Evolutionary conservation across 2,888 invertebrate species (phyloP).

Genomic region (Dastarcus helophoroides): DNA sequence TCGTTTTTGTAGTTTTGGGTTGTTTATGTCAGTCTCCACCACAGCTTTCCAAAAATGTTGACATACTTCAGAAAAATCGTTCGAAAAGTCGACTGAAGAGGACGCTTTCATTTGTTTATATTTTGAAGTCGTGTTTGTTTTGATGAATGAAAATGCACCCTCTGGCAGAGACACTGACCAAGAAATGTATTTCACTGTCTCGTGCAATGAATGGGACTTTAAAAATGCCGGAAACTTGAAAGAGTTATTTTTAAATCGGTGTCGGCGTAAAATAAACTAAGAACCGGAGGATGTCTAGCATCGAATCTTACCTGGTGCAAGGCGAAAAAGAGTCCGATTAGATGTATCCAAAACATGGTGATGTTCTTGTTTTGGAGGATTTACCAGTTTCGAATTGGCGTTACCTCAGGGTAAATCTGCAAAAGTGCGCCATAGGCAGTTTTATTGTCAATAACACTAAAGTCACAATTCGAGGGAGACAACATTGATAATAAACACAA

Average conservation of each 20-base stretch:
- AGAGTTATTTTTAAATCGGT: no score
- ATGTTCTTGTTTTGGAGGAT: slow-evolving; percentile 22
- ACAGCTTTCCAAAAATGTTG: no score
- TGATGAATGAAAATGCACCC: slow-evolving; percentile 4
- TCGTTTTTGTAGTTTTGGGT: no score
- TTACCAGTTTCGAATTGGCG: slow-evolving; percentile 34
- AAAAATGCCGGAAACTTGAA: slow-evolving; percentile 2
- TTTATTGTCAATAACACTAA: slow-evolving; percentile 14
- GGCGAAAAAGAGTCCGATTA: slow-evolving; percentile 30
- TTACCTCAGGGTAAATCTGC: slow-evolving; percentile 37
- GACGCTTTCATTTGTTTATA: slow-evolving; percentile 2
- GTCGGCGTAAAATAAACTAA: slow-evolving; percentile 3
- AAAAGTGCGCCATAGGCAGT: slow-evolving; percentile 38
- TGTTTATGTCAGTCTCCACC: no score
- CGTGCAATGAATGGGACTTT: slow-evolving; percentile 13
- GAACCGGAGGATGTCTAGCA: slow-evolving; percentile 9
- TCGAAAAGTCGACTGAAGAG: slow-evolving; percentile 9
- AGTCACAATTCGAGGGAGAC: slow-evolving; percentile 7
- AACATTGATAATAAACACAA: slow-evolving; percentile 3
- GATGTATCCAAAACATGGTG: slow-evolving; percentile 36
- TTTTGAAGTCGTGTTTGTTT: no score
- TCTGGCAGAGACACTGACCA: slow-evolving; percentile 34
- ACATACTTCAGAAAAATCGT: slow-evolving; percentile 9
- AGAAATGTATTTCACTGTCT: slow-evolving; percentile 30
- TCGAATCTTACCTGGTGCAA: slow-evolving; percentile 32